These are phyloP conservation scores for Aphelocoma coerulescens DNA, from an alignment of 2,113 vertebrate species.

Conservation along the genomic window DNA sequence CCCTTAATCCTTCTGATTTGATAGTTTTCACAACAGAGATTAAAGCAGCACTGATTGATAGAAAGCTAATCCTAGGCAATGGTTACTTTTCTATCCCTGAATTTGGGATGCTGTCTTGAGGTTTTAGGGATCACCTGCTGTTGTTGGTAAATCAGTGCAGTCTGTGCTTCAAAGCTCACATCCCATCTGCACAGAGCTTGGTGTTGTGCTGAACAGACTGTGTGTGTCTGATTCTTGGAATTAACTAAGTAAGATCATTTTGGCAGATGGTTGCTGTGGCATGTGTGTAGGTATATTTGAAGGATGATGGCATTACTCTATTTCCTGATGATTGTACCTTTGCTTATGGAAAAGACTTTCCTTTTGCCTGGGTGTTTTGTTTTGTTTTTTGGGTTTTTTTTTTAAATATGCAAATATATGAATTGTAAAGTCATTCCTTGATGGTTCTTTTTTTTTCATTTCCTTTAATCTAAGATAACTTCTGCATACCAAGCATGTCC, in stretches of 20 bases:
- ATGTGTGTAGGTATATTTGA: neutral
- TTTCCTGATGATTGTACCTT: neutral
- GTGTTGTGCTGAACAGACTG: neutral
- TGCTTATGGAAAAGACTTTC: neutral
- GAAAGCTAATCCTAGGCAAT: neutral
- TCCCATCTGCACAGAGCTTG: neutral
- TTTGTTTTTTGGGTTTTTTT: no score
- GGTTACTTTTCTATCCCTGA: neutral
- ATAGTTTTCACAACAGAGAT: neutral
- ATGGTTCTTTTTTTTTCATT: neutral
- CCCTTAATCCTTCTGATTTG: neutral
- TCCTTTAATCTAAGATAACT: neutral
- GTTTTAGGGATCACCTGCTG: neutral
- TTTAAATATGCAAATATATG: neutral
- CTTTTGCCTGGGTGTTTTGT: neutral
- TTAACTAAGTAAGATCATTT: neutral
- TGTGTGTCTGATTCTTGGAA: neutral
- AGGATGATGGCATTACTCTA: neutral
- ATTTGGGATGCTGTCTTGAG: neutral
- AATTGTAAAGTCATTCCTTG: neutral
- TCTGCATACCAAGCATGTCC: neutral
- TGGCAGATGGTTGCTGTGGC: neutral
- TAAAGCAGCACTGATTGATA: neutral
- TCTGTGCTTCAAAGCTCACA: neutral
- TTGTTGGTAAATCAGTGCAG: neutral